phyloP scores from a whole-genome alignment of 2,797 vertebrate genomes.

The Hozukius guyotensis region DNA sequence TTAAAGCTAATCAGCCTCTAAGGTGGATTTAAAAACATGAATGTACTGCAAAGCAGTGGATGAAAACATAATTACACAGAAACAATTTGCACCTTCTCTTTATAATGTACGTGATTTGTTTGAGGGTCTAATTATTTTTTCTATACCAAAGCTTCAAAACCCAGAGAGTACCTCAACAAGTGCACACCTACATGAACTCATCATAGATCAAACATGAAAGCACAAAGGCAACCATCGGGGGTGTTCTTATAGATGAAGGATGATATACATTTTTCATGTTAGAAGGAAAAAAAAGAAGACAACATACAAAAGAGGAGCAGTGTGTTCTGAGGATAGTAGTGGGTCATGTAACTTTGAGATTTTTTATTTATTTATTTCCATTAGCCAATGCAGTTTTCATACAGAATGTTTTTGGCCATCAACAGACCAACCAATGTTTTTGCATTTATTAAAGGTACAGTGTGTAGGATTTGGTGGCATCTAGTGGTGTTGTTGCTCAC shows the following conservation, averaged over 20 bases:
- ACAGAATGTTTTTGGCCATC: too few relatives aligned
- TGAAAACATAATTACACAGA: constrained; percentile 17
- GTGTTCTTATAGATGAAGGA: not conserved
- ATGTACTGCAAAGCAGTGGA: not conserved
- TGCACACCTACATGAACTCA: not conserved
- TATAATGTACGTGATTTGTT: not conserved
- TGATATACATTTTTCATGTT: not conserved
- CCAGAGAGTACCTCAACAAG: not conserved
- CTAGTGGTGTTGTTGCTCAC: too few relatives aligned
- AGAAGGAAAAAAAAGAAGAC: not conserved
- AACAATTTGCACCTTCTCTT: not conserved
- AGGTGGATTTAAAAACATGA: constrained; percentile 7
- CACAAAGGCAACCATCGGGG: not conserved
- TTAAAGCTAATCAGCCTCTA: not conserved
- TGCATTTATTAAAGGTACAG: too few relatives aligned
- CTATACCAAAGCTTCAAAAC: not conserved
- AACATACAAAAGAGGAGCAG: not conserved
- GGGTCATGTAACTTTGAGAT: not conserved
- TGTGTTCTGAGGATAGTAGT: not conserved
- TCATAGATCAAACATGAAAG: not conserved
- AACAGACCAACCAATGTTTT: too few relatives aligned
- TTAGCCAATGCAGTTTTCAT: not conserved
- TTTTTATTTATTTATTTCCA: not conserved
- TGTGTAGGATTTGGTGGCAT: too few relatives aligned
- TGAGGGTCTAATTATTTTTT: not conserved